A percentile compares a stretch with the other conserved stretches of the same genome.
These are phyloP conservation scores for Sclerodermus sp. DNA, from an alignment of 2,888 invertebrate species.

Conservation along the genomic window DNA sequence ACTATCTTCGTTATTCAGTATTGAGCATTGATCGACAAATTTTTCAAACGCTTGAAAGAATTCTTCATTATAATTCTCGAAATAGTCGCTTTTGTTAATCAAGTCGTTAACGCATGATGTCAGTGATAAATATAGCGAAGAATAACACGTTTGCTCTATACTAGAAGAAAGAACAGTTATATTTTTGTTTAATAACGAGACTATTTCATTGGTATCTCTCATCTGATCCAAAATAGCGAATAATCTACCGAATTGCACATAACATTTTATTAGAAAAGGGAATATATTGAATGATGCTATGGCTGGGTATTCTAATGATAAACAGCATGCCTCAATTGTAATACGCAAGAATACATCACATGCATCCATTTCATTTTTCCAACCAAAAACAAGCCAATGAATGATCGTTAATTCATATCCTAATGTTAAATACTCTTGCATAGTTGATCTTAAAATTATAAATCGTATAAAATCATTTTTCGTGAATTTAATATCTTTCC, in stretches of 20 bases:
- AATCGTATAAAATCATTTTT: conserved; percentile 38
- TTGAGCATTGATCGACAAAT: conserved; percentile 21
- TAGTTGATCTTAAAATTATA: conserved; percentile 35
- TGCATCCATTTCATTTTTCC: conserved; percentile 29
- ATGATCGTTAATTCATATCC: conserved; percentile 22
- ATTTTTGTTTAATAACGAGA: too few relatives aligned
- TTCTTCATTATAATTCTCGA: too few relatives aligned
- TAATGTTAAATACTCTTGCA: conserved; percentile 33
- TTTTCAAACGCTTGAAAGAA: conserved; percentile 7
- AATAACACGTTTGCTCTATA: too few relatives aligned
- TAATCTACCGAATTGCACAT: conserved; percentile 18
- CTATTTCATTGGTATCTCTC: not conserved
- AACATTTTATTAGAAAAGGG: conserved; percentile 31
- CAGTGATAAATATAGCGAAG: too few relatives aligned
- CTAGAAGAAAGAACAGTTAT: too few relatives aligned
- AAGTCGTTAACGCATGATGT: too few relatives aligned
- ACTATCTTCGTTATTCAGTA: not conserved
- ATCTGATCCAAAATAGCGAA: conserved; percentile 13
- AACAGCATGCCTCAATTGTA: conserved; percentile 36
- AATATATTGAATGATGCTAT: conserved; percentile 29
- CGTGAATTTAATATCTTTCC: not conserved
- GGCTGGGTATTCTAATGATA: conserved; percentile 36
- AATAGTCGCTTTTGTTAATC: too few relatives aligned
- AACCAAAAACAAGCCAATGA: conserved; percentile 28
- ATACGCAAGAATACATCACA: conserved; percentile 32